Conservation (phyloP, 2,888 invertebrate genomes). For the Isoperla grammatica region DNA sequence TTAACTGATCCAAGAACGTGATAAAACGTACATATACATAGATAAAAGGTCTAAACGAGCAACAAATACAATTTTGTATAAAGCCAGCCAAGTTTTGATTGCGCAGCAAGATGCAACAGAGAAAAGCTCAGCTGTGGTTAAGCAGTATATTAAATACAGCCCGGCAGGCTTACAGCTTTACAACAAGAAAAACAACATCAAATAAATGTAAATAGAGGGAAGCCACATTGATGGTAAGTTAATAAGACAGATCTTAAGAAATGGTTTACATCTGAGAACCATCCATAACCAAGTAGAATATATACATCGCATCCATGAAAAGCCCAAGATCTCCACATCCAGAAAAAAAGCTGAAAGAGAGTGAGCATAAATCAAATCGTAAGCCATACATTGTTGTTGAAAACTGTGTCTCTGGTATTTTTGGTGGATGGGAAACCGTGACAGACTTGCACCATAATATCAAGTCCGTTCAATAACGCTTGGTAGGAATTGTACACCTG, state of each 20-base stretch:
- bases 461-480: slow-evolving; percentile 58
- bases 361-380: slow-evolving; percentile 8
- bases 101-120: no score
- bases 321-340: slow-evolving; percentile 11
- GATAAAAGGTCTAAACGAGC: no score
- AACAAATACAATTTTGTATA: no score
- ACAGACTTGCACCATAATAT: slow-evolving; percentile 62
- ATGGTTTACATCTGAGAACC: not conserved
- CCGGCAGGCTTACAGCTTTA: no score
- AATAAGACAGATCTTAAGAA: not conserved
- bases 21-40: no score
- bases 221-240: not conserved
- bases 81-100: no score
- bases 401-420: slow-evolving; percentile 28
- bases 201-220: not conserved
- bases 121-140: no score
- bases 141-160: no score
- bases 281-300: not conserved
- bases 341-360: slow-evolving; percentile 27
- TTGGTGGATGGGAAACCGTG: slow-evolving; percentile 47
- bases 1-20: no score
- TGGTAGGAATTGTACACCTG: slow-evolving; percentile 65
- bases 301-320: not conserved
- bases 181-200: not conserved
- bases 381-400: slow-evolving; percentile 31